phyloP scores from a whole-genome alignment of 2,888 invertebrate genomes.

The Orthosia gothica region DNA sequence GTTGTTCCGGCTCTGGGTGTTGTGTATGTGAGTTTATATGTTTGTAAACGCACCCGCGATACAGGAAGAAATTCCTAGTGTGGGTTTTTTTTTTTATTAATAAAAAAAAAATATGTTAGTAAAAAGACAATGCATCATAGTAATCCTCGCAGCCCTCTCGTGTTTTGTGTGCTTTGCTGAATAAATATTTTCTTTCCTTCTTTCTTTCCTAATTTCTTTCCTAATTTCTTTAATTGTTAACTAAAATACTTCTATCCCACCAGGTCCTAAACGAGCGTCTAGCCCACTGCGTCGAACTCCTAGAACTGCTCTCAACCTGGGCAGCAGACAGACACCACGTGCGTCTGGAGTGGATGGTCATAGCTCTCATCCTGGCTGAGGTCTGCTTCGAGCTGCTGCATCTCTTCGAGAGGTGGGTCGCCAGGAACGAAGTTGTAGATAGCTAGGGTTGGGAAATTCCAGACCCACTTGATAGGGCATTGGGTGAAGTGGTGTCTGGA shows the following conservation, averaged over 20 bases:
- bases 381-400: slow-evolving; percentile 97
- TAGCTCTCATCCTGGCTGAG: slow-evolving; percentile 98
- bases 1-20: no score
- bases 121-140: no score
- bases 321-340: slow-evolving; percentile 98
- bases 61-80: no score
- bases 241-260: background rate
- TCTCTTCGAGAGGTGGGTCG: slow-evolving; percentile 92
- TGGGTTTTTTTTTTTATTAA: no score
- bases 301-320: slow-evolving; percentile 97
- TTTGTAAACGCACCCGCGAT: no score
- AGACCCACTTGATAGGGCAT: slow-evolving; percentile 12
- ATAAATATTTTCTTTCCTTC: no score
- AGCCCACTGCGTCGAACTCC: slow-evolving; percentile 98
- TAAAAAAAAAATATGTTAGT: no score
- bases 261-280: slow-evolving; percentile 99
- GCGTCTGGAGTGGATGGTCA: slow-evolving; percentile 99
- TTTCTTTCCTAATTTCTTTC: no score
- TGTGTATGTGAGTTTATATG: no score
- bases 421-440: slow-evolving; percentile 17
- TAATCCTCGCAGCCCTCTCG: no score
- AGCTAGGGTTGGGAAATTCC: slow-evolving; percentile 49
- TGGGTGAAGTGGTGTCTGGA: slow-evolving; percentile 35
- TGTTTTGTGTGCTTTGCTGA: no score
- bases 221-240: no score